Conservation (phyloP, 2,113 vertebrate species). For the Triplophysa siluroides region DNA sequence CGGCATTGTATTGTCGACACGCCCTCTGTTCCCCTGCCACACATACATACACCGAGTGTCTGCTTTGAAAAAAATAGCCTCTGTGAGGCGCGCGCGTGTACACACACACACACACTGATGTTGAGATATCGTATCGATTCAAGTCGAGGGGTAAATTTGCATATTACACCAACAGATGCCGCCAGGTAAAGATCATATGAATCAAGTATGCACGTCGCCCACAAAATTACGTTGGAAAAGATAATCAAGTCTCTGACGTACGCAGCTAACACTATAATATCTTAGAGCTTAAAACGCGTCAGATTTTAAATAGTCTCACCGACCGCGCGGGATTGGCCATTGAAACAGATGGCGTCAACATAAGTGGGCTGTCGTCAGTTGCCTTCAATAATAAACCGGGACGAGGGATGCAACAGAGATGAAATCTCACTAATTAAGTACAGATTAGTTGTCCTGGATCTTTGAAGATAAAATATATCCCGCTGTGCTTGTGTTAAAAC, state of each 20-base stretch:
- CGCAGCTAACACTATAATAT: neutral
- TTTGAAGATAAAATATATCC: neutral
- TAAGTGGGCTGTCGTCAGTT: constrained; percentile 6
- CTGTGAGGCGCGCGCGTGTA: neutral
- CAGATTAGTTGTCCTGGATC: neutral
- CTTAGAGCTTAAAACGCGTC: neutral
- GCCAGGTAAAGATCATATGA: constrained; percentile 21
- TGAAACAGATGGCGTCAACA: constrained; percentile 21
- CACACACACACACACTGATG: neutral
- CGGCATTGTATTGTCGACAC: constrained; percentile 40
- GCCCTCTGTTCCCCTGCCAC: constrained; percentile 28
- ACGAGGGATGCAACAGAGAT: neutral
- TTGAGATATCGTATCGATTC: constrained; percentile 13
- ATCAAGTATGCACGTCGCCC: constrained; percentile 11
- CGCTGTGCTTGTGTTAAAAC: neutral
- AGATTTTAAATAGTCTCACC: constrained; percentile 8
- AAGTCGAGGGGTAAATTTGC: neutral
- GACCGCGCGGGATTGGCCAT: neutral
- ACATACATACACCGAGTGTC: constrained; percentile 22
- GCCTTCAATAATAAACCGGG: constrained; percentile 23
- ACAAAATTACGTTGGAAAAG: constrained; percentile 7
- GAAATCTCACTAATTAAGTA: neutral
- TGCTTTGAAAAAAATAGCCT: constrained; percentile 23
- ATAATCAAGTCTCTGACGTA: constrained; percentile 12
- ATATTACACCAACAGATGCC: neutral